Evolutionary conservation across 2,888 invertebrate genomes (phyloP), one percentile per base, ranked within the genome.

Genomic region (Dasypogon diadema): DNA sequence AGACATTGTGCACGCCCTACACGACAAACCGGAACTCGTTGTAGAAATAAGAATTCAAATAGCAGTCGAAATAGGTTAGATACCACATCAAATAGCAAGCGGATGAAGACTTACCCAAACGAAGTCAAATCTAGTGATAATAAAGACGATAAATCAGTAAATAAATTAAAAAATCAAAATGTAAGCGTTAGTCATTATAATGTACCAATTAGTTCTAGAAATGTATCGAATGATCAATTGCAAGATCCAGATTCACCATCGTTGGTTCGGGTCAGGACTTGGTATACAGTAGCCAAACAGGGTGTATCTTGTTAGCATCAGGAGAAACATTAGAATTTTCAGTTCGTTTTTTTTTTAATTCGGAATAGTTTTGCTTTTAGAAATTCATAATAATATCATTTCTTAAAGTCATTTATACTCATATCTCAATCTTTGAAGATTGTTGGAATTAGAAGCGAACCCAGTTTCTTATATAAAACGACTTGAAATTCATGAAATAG

Each of bases 271-370:
- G 86, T 86, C 78, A 84, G 85, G 81, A 84, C 85, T 75, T 86
- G 86, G 86, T 86, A 86, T 68, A 86, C 86, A 70, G 86, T 86
- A 79, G 84, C 86, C 79, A 86, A 86, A 81, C 86, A 85, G 83
- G 86, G 86, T 79, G 84, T 86, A 79, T 86, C 86, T 80, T 86
- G 86, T 83, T 86, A 85, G 82, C 81, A 75, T 76, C 65, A 65
- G 24, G 10, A 65, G 46, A 46, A 65, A 65, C 21, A 16, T 56
- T 65, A 46, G 14, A 46, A 8, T 46, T 12, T 14, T 37, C 48
- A 18, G 5, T 4, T 46, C 10, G 22, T 22, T 1, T 65, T 65
- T n/a, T 54, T 54, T 54, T 54, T 18, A 14, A 54, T 46, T 65
- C 10, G 18, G 37, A 3, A 2, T 21, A n/a, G 2, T 60, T 60